Evolutionary conservation across 2,797 vertebrate genomes (phyloP).

Genomic region (Chaenodraco wilsoni): DNA sequence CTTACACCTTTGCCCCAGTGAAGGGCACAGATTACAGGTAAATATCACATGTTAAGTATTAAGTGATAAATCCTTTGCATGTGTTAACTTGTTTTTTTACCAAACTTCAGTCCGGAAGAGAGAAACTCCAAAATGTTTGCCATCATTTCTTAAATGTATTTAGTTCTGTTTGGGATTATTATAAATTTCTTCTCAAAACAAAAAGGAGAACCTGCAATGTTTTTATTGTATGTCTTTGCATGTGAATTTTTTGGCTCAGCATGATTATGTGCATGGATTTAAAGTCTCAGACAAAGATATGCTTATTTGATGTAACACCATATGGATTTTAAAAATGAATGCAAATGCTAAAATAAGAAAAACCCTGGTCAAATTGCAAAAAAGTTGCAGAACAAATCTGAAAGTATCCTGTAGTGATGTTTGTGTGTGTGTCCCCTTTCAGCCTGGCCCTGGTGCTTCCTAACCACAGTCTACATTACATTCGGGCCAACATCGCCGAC

Average conservation of each 20-base stretch:
- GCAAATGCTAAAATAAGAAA: neutral
- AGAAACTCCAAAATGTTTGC: conserved; percentile 27
- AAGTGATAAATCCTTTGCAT: neutral
- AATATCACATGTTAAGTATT: conserved; percentile 21
- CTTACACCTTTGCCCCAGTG: conserved; percentile 91
- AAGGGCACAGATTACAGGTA: conserved; percentile 96
- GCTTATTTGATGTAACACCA: neutral
- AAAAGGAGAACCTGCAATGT: neutral
- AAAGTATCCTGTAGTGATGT: neutral
- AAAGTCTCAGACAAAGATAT: conserved; percentile 1
- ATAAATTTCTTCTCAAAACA: conserved; percentile 6
- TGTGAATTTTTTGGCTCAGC: neutral
- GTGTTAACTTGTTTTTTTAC: conserved; percentile 5
- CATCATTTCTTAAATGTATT: conserved; percentile 15
- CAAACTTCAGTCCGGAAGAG: neutral
- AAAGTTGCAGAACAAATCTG: neutral
- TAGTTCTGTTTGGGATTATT: conserved; percentile 12
- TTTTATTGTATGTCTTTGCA: conserved; percentile 21
- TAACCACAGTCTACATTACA: conserved; percentile 94
- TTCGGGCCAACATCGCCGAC: conserved; percentile 92
- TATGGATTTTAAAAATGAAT: neutral
- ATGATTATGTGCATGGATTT: neutral
- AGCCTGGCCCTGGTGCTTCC: conserved; percentile 97
- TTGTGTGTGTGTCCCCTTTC: conserved; percentile 61
- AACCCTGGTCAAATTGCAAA: neutral